phyloP scores from a whole-genome alignment of 2,113 vertebrate species.

The Polypterus senegalus region DNA sequence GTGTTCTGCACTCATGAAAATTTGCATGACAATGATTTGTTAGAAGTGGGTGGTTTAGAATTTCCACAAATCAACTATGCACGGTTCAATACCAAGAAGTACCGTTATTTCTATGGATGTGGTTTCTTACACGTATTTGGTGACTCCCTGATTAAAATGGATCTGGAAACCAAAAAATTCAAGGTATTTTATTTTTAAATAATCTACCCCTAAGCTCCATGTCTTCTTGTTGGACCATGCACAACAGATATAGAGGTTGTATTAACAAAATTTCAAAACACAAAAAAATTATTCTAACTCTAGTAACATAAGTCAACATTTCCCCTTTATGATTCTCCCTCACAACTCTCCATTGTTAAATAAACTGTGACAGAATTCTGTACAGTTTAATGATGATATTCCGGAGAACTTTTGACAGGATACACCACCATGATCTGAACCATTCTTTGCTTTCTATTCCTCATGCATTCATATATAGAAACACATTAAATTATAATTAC shows the following conservation, averaged over 20 bases:
- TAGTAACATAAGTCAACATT: too few relatives aligned
- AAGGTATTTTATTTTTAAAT: constrained; percentile 43
- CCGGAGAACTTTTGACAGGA: too few relatives aligned
- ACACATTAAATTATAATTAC: too few relatives aligned
- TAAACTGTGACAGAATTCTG: too few relatives aligned
- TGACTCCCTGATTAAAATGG: constrained; percentile 71
- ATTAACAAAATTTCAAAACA: too few relatives aligned
- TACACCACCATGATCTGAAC: too few relatives aligned
- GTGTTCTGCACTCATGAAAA: constrained; percentile 69
- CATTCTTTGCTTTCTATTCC: too few relatives aligned
- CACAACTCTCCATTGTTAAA: too few relatives aligned
- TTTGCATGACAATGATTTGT: constrained; percentile 57
- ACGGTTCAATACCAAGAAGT: constrained; percentile 52
- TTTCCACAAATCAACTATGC: constrained; percentile 85
- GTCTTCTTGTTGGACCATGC: not conserved
- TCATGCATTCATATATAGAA: too few relatives aligned
- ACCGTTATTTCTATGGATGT: constrained; percentile 79
- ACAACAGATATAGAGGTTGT: not conserved
- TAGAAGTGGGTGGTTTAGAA: constrained; percentile 67
- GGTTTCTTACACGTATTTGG: constrained; percentile 75
- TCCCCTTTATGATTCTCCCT: too few relatives aligned
- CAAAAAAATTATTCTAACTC: too few relatives aligned
- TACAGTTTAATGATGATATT: too few relatives aligned
- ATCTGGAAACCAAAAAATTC: constrained; percentile 56
- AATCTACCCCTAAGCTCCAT: not conserved